phyloP scores from a whole-genome alignment of 2,113 vertebrate species.

The Jacana jacana region DNA sequence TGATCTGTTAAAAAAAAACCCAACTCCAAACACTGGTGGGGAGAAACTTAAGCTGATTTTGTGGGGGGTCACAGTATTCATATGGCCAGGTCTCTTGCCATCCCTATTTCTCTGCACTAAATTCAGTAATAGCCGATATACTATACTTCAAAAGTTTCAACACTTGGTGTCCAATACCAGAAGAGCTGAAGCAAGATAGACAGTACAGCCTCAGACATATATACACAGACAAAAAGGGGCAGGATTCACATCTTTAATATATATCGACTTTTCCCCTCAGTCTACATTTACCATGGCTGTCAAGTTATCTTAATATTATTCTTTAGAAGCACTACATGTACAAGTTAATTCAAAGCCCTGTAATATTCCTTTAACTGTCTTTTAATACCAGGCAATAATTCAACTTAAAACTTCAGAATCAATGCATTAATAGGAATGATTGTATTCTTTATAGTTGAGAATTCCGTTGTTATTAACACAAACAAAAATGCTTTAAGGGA shows the following conservation, averaged over 20 bases:
- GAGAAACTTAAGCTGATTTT: neutral
- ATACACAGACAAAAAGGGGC: neutral
- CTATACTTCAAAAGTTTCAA: neutral
- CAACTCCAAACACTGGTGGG: neutral
- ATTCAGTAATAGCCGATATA: neutral
- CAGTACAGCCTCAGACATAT: neutral
- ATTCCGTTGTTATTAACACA: neutral
- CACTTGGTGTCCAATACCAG: neutral
- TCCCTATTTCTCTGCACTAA: neutral
- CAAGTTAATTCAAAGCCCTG: conserved; percentile 30
- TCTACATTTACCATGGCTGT: neutral
- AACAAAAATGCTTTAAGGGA: neutral
- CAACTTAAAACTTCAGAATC: neutral
- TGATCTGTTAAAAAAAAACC: neutral
- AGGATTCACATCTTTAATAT: neutral
- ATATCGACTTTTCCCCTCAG: neutral
- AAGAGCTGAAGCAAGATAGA: neutral
- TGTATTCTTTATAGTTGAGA: neutral
- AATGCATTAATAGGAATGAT: neutral
- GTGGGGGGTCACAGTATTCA: neutral
- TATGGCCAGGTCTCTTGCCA: neutral
- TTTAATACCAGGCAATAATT: conserved; percentile 29
- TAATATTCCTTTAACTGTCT: neutral
- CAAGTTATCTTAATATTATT: neutral
- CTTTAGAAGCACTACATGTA: neutral